Conservation (phyloP, 2,797 vertebrate genomes). For the Chaunax sp. region DNA sequence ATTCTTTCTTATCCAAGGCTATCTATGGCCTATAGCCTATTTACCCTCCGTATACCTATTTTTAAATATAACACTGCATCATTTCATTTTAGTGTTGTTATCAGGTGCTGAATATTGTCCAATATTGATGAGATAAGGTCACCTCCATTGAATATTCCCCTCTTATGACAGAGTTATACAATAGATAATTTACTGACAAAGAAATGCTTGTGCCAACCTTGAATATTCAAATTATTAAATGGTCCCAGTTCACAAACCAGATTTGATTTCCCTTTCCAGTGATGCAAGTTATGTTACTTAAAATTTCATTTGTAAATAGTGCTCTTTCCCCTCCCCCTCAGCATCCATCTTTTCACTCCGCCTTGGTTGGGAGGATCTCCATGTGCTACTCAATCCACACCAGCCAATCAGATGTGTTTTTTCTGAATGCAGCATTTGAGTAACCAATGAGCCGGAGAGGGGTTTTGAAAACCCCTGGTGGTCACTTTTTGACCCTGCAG, state of each 20-base stretch:
- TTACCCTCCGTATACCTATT: background rate
- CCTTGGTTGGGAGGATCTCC: conserved; percentile 25
- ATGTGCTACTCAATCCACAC: conserved; percentile 27
- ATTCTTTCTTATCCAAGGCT: background rate
- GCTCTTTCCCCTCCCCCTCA: conserved; percentile 32
- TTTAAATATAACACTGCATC: background rate
- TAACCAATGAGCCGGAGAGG: conserved; percentile 61
- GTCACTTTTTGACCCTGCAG: conserved; percentile 49
- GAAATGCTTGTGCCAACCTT: conserved; percentile 1
- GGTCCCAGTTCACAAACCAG: background rate
- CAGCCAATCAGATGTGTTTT: conserved; percentile 64
- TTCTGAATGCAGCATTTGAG: conserved; percentile 74
- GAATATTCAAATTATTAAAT: conserved; percentile 10
- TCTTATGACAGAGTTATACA: background rate
- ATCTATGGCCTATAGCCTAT: background rate
- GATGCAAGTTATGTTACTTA: conserved; percentile 51
- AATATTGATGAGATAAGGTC: background rate
- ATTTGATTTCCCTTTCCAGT: background rate
- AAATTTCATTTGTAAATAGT: conserved; percentile 74
- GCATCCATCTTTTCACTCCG: conserved; percentile 22
- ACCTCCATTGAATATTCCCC: background rate
- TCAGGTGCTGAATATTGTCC: background rate
- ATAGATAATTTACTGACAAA: background rate
- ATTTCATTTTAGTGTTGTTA: background rate
- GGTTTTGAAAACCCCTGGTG: conserved; percentile 51